Evolutionary conservation across 2,888 invertebrate species (phyloP).

Genomic region (Chorisops tibialis): DNA sequence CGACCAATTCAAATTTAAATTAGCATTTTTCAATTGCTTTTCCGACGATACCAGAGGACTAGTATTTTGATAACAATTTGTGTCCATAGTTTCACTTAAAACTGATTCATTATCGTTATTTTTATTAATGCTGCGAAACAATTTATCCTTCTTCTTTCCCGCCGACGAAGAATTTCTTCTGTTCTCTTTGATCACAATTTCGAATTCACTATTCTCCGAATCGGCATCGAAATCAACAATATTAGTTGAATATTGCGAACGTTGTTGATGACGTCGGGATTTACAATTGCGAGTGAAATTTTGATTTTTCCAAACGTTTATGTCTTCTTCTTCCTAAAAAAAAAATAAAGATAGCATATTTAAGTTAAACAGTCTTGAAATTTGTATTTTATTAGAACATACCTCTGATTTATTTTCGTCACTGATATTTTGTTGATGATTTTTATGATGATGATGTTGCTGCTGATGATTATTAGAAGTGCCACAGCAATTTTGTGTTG

Average conservation of each 20-base stretch:
- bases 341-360: not conserved
- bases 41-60: not conserved
- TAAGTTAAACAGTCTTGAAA: not conserved
- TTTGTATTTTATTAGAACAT: not conserved
- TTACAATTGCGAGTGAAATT: not conserved
- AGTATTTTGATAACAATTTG: slow-evolving; percentile 3
- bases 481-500: slow-evolving; percentile 29
- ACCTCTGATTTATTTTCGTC: slow-evolving; percentile 33
- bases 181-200: slow-evolving; percentile 34
- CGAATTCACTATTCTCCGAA: slow-evolving; percentile 56
- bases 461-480: slow-evolving; percentile 14
- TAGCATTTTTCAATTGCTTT: not conserved
- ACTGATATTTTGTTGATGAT: slow-evolving; percentile 22
- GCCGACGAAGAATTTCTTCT: slow-evolving; percentile 39
- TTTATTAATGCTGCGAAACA: not conserved
- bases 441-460: slow-evolving; percentile 19
- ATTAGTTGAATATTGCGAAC: not conserved
- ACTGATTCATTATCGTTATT: slow-evolving; percentile 34
- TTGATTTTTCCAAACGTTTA: not conserved
- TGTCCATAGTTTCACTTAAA: slow-evolving; percentile 37
- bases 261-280: slow-evolving; percentile 30
- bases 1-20: slow-evolving; percentile 3
- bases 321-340: slow-evolving; percentile 2
- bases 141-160: slow-evolving; percentile 43
- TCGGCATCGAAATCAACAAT: slow-evolving; percentile 60